phyloP scores from a whole-genome alignment of 2,888 invertebrate genomes.

The Seira ritae region DNA sequence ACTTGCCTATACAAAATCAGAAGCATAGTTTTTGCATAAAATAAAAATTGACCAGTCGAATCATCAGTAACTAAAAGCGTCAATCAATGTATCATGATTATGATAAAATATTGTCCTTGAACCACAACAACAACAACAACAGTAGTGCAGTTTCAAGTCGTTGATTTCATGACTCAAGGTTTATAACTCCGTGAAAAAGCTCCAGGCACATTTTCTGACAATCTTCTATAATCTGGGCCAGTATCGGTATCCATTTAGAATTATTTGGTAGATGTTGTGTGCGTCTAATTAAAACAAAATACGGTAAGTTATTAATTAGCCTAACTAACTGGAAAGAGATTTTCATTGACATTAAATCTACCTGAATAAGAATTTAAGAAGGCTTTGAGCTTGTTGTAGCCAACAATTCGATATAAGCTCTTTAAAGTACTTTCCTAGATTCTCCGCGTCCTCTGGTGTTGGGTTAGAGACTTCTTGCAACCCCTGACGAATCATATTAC shows the following conservation, averaged over 20 bases:
- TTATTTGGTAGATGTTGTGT: conserved; percentile 7
- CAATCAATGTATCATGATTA: too few relatives aligned
- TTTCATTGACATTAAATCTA: background rate
- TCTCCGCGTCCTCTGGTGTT: conserved; percentile 21
- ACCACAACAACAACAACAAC: background rate
- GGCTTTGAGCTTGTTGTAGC: conserved; percentile 39
- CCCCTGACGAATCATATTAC: conserved; percentile 44
- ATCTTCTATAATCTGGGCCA: conserved; percentile 29
- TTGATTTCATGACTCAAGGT: background rate
- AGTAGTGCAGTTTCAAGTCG: background rate
- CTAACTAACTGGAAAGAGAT: too few relatives aligned
- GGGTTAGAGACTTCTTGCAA: conserved; percentile 29
- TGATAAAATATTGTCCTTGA: too few relatives aligned
- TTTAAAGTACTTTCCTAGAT: conserved; percentile 43
- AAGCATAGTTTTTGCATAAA: too few relatives aligned
- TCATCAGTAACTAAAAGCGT: too few relatives aligned
- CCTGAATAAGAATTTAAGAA: conserved; percentile 47
- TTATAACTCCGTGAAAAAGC: conserved; percentile 33
- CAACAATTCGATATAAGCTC: conserved; percentile 46
- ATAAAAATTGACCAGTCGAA: too few relatives aligned
- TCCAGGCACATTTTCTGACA: conserved; percentile 35
- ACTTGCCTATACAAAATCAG: too few relatives aligned
- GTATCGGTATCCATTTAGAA: conserved; percentile 34
- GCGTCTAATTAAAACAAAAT: conserved; percentile 17
- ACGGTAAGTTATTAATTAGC: background rate